These are phyloP conservation scores for Echinometra lucunter DNA, from an alignment of 53 echinoderm and acorn worm species.

Conservation along the genomic window DNA sequence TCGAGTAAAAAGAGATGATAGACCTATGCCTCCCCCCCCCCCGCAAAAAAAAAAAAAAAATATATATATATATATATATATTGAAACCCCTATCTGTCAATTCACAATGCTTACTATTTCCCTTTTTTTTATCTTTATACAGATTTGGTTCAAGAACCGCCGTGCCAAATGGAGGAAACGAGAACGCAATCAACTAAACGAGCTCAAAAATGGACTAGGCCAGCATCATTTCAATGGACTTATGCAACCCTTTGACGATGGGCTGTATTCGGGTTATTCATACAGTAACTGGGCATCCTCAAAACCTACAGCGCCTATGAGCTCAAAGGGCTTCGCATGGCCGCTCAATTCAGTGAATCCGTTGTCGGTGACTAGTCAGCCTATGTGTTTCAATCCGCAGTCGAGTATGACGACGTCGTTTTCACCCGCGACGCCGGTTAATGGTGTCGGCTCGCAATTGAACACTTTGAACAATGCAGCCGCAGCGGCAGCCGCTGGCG, in stretches of 20 bases:
- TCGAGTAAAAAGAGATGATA: too few species aligned
- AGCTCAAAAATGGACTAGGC: conserved; percentile 93
- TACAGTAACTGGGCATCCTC: conserved; percentile 89
- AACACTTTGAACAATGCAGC: conserved; percentile 79
- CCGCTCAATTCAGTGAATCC: conserved; percentile 68
- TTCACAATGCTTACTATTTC: neutral
- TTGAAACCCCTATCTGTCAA: neutral
- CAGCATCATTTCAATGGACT: conserved; percentile 91
- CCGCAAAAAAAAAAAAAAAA: too few species aligned
- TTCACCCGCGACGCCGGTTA: conserved; percentile 76
- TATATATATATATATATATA: too few species aligned
- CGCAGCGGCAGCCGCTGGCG: conserved; percentile 70
- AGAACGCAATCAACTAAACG: conserved; percentile 96
- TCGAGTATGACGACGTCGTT: conserved; percentile 69
- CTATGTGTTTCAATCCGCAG: conserved; percentile 88
- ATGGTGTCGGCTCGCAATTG: conserved; percentile 82
- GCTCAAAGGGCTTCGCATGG: conserved; percentile 93
- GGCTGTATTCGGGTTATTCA: conserved; percentile 90
- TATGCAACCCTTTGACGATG: conserved; percentile 93
- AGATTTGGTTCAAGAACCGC: conserved; percentile 99
- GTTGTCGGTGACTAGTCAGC: conserved; percentile 74
- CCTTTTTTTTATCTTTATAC: conserved; percentile 26
- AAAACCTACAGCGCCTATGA: conserved; percentile 74
- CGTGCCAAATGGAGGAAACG: conserved; percentile 97
- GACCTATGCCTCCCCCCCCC: too few species aligned